phyloP scores from a whole-genome alignment of 2,113 vertebrate genomes.

The Mohoua ochrocephala region DNA sequence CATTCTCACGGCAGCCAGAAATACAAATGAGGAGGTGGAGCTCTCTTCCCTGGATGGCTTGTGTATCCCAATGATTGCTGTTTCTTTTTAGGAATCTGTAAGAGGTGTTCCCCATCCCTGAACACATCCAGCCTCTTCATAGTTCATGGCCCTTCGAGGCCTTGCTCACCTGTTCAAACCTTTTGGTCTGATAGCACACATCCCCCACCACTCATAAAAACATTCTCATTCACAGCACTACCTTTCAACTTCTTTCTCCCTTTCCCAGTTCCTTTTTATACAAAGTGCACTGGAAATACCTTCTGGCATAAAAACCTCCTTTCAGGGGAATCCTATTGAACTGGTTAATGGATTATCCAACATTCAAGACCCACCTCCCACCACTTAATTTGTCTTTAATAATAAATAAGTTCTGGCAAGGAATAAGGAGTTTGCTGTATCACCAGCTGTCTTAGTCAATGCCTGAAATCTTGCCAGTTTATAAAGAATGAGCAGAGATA shows the following conservation, averaged over 20 bases:
- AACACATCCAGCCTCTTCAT: neutral
- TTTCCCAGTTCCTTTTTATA: neutral
- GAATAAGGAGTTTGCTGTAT: neutral
- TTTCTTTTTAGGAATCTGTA: neutral
- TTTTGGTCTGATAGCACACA: neutral
- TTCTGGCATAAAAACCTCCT: neutral
- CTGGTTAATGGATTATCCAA: slow-evolving; percentile 21
- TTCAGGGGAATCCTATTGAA: slow-evolving; percentile 25
- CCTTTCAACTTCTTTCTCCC: neutral
- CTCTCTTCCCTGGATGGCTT: neutral
- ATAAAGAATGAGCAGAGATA: neutral
- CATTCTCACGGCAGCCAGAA: neutral
- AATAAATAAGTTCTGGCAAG: slow-evolving; percentile 43
- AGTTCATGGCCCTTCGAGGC: neutral
- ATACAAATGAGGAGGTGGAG: neutral
- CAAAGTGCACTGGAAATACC: neutral
- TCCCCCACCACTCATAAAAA: neutral
- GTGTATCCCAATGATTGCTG: neutral
- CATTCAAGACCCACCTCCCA: neutral
- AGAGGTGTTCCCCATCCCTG: neutral
- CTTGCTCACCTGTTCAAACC: neutral
- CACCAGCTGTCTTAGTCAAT: neutral
- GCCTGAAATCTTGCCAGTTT: slow-evolving; percentile 24
- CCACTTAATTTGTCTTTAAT: slow-evolving; percentile 43
- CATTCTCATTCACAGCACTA: neutral